phyloP scores from a whole-genome alignment of 2,797 vertebrate species.

The Pantherophis vulpinus region DNA sequence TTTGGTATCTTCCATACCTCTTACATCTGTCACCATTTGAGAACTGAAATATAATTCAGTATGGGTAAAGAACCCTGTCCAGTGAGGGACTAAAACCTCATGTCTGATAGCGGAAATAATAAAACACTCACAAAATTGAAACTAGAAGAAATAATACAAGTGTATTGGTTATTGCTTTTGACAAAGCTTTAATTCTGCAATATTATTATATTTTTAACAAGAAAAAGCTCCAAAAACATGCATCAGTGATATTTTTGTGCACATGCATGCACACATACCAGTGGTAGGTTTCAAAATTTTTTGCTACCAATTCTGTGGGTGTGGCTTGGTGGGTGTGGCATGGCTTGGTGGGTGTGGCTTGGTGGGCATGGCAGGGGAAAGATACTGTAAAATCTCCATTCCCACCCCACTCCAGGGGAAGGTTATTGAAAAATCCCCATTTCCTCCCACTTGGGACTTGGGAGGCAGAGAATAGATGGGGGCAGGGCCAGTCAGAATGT shows the following conservation, averaged over 20 bases:
- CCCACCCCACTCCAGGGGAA: too few relatives aligned
- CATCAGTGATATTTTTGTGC: neutral
- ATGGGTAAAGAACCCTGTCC: neutral
- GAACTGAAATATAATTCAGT: neutral
- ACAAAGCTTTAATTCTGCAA: neutral
- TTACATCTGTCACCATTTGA: neutral
- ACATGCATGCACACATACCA: accelerated
- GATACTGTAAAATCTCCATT: too few relatives aligned
- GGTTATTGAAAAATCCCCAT: too few relatives aligned
- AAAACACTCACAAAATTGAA: neutral
- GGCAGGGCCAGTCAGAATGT: too few relatives aligned
- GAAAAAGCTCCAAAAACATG: neutral
- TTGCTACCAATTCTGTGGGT: too few relatives aligned
- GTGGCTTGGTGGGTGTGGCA: too few relatives aligned
- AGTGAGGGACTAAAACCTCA: neutral
- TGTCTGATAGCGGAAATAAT: neutral
- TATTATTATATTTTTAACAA: neutral
- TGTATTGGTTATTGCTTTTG: neutral
- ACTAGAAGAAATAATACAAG: neutral
- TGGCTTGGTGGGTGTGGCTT: too few relatives aligned
- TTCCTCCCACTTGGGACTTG: too few relatives aligned
- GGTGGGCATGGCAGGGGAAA: too few relatives aligned
- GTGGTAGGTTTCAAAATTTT: too few relatives aligned
- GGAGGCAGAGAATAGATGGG: too few relatives aligned
- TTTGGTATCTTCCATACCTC: neutral